Base-by-base conservation (phyloP, 2,113 vertebrate genomes). In the Sander lucioperca region DNA sequence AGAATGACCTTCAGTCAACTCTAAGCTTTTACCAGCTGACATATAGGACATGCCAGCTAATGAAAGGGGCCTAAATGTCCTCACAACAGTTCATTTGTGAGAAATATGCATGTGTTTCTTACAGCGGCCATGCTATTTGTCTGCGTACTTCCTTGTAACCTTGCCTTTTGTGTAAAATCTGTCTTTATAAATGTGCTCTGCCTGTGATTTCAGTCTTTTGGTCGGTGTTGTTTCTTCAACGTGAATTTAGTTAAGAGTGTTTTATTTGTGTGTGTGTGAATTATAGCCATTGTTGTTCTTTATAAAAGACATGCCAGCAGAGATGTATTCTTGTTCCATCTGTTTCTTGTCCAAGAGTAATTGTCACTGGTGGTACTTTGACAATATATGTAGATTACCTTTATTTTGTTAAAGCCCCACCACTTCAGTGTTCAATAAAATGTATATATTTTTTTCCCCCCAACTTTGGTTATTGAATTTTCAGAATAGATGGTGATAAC, bases 371-470 rank as follows among this genome's bases (percentile, higher is more conserved):
- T 85, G 67, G 70, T n/a, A 63, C 57, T 83, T 53, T 73, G 8
- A 72, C 18, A 76, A 45, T 80, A 63, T 63, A 43, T 85, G 30
- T 74, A 39, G 30, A 58, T 77, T 33, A n/a, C 27, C 71, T 74
- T 81, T 68, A 51, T 82, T 72, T 83, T 74, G 79, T 79, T 25
- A 21, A 80, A 74, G 70, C 54, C 9, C 9, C 57, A 33, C 18
- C 50, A 76, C 23, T 82, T 66, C 74, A 78, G 39, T 66, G 57
- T 64, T 77, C 8, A 91, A 82, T 91, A 86, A 89, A 88, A 56
- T 39, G 57, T 50, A 33, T 83, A 56, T 86, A 82, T 77, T 65
- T 21, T 56, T 82, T 74, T 53, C 1, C 65, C 65, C 74, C 45
- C 39, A 83, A 57, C 16, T 64, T 77, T 74, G 14, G 19, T 74